Evolutionary conservation across 2,888 invertebrate species (phyloP).

Genomic region (Phania funesta): DNA sequence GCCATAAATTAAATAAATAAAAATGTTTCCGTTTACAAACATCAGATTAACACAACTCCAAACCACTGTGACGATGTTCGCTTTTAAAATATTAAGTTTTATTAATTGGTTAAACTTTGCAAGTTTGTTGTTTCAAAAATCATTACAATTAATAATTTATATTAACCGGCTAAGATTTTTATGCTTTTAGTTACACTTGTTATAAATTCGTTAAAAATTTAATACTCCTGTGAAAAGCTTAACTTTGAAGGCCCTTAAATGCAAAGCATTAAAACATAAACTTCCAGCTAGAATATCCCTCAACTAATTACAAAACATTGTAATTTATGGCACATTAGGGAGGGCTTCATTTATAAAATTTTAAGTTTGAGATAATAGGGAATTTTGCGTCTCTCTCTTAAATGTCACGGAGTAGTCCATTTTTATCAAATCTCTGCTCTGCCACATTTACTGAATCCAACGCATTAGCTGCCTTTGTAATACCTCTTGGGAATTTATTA

Average conservation of each 20-base stretch:
- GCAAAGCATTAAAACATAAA: not conserved
- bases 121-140: conserved; percentile 19
- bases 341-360: not conserved
- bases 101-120: not conserved
- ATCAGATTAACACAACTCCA: too few species aligned
- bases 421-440: too few species aligned
- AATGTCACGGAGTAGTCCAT: too few species aligned
- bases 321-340: conserved; percentile 15
- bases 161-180: conserved; percentile 5
- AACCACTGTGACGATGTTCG: not conserved
- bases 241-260: not conserved
- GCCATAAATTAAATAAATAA: not conserved
- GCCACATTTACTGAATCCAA: too few species aligned
- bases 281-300: conserved; percentile 25
- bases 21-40: too few species aligned
- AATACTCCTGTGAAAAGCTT: not conserved
- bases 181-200: not conserved
- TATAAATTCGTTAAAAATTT: conserved; percentile 31
- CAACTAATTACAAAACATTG: conserved; percentile 47
- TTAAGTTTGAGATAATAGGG: not conserved
- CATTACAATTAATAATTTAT: conserved; percentile 54
- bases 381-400: too few species aligned
- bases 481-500: too few species aligned
- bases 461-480: too few species aligned
- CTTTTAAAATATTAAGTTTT: not conserved